Conservation (phyloP, 2,113 vertebrate species). For the Brachionichthys hirsutus region DNA sequence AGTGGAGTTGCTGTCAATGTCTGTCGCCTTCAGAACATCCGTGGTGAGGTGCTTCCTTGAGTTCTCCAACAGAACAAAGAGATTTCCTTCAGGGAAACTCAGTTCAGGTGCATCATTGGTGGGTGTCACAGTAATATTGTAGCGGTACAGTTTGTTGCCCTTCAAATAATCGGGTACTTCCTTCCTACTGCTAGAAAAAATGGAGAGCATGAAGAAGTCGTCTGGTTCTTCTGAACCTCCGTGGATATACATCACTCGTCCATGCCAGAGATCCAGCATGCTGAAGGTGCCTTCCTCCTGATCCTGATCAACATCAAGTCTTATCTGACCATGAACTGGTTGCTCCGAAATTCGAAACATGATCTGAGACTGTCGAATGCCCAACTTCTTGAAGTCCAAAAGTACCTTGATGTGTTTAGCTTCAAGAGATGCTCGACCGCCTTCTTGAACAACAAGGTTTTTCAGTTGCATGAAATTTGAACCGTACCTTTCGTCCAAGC, state of each 20-base stretch:
- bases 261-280: conserved; percentile 84
- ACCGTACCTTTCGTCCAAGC: conserved; percentile 68
- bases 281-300: conserved; percentile 82
- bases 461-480: conserved; percentile 77
- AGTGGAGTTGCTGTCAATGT: conserved; percentile 79
- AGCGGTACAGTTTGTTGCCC: conserved; percentile 73
- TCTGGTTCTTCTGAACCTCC: conserved; percentile 84
- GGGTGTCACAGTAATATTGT: conserved; percentile 81
- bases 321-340: conserved; percentile 81
- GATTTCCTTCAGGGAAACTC: conserved; percentile 83
- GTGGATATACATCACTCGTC: conserved; percentile 84
- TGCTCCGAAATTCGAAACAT: conserved; percentile 81
- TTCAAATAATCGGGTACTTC: conserved; percentile 77
- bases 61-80: conserved; percentile 84
- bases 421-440: conserved; percentile 79
- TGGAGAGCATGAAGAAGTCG: conserved; percentile 84
- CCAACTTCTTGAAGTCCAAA: conserved; percentile 82
- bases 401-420: conserved; percentile 85
- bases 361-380: conserved; percentile 84
- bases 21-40: conserved; percentile 79
- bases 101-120: conserved; percentile 87
- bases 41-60: conserved; percentile 83
- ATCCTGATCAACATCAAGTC: conserved; percentile 74
- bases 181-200: conserved; percentile 81
- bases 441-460: conserved; percentile 84